Base-by-base conservation (phyloP, 2,797 vertebrate species). In the Cossypha heuglini region DNA sequence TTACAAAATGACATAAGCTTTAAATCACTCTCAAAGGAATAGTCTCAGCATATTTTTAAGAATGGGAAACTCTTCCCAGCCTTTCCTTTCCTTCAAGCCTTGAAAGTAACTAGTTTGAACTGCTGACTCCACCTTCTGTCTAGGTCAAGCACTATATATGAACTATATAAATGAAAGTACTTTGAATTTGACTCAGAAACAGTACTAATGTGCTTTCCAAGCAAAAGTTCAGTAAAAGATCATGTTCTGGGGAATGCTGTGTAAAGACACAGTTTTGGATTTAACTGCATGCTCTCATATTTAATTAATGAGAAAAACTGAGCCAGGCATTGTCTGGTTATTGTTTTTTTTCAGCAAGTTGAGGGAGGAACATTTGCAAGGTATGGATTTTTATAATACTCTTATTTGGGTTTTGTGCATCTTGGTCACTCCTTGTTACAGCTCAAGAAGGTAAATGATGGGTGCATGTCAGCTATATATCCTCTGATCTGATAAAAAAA, bases 21-120 rank as follows among this genome's bases (percentile, higher is more conserved):
- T 81, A 95, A 93, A 94, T 90, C 45, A 58, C 73, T 96, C 96
- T 83, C 87, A 26, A 67, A 82, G 94, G 93, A 96, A 78, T 81
- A 61, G 74, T 51, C 83, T 79, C 52, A 81, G 79, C 93, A 79
- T 94, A 82, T 94, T 96, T 96, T 96, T 94, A 96, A 96, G 96
- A 96, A 96, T 95, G 94, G 79, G 88, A 94, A 94, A 54, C 67
- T 93, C 92, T 94, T 96, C 94, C 52, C 95, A 94, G 76, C 66
- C 69, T 91, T 90, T 78, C 16, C 59, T 61, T 87, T 76, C 57
- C 79, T 75, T 76, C 51, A 57, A 33, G 40, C 72, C 62, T 91
- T 64, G 75, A 59, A 88, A 90, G 46, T 52, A 80, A 37, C 62
- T 71, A 18, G 10, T 45, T 51, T 54, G 48, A 86, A 81, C 54